Percentiles rank a stretch among this genome's conserved stretches.
phyloP scores from a whole-genome alignment of 1,140 invertebrate genomes.

The Drosophila orosa region DNA sequence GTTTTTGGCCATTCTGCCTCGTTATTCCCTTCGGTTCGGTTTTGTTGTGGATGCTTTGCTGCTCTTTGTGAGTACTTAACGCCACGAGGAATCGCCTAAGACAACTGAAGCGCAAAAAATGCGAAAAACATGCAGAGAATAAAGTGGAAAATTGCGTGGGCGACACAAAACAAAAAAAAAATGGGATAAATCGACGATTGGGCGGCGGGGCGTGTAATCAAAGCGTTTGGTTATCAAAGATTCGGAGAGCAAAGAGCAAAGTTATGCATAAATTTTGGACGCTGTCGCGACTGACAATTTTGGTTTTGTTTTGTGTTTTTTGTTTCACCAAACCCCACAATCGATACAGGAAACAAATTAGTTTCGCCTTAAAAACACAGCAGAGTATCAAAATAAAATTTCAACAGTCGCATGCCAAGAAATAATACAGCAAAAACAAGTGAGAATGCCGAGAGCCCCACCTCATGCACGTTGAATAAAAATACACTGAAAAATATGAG shows the following conservation, averaged over 20 bases:
- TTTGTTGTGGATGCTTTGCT: conserved; percentile 5
- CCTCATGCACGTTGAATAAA: neutral
- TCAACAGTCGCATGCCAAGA: conserved; percentile 2
- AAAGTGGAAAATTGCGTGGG: conserved; percentile 23
- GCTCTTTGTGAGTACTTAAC: conserved; percentile 62
- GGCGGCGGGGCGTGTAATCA: conserved; percentile 72
- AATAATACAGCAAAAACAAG: conserved; percentile 32
- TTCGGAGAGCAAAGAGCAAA: conserved; percentile 34
- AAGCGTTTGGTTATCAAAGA: conserved; percentile 72
- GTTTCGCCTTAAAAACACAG: conserved; percentile 62
- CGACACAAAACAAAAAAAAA: neutral
- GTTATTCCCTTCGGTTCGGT: conserved; percentile 8
- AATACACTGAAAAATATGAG: neutral
- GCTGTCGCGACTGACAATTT: conserved; percentile 47
- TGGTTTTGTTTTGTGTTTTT: neutral
- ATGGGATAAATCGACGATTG: conserved; percentile 15
- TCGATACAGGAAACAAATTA: conserved; percentile 81
- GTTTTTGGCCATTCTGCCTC: conserved; percentile 16
- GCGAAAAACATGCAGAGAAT: conserved; percentile 71
- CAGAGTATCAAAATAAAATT: conserved; percentile 47
- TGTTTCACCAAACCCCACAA: conserved; percentile 25
- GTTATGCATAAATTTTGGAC: conserved; percentile 80
- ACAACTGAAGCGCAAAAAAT: conserved; percentile 78
- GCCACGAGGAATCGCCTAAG: conserved; percentile 63
- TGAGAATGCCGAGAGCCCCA: neutral